Percentiles rank a stretch among this genome's conserved stretches.
phyloP scores from a whole-genome alignment of 1,140 invertebrate genomes.

The Carposina sasakii region DNA sequence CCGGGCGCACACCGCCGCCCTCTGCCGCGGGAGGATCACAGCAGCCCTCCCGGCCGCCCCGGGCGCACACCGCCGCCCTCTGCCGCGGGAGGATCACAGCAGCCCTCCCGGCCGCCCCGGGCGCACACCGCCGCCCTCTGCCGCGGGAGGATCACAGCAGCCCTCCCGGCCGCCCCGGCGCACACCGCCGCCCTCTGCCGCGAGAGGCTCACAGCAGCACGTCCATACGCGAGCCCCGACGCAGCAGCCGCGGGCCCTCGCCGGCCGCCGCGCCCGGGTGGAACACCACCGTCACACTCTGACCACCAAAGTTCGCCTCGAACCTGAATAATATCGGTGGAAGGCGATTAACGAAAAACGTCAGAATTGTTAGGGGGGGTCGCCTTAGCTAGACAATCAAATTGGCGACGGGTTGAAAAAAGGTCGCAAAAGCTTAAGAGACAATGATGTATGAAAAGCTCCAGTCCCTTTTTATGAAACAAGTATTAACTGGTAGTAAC shows the following conservation, averaged over 20 bases:
- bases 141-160: slow-evolving; percentile 76
- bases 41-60: background rate
- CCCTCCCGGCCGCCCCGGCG: slow-evolving; percentile 74
- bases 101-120: background rate
- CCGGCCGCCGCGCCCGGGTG: slow-evolving; percentile 81
- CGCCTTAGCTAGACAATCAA: no score
- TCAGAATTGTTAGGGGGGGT: no score
- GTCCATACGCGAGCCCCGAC: slow-evolving; percentile 86
- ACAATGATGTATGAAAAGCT: no score
- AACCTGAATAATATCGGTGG: slow-evolving; percentile 75
- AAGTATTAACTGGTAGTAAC: no score
- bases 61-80: background rate
- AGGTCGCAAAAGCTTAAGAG: no score
- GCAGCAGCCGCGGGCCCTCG: slow-evolving; percentile 78
- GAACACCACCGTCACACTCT: slow-evolving; percentile 84
- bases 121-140: background rate
- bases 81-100: background rate
- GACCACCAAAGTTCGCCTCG: slow-evolving; percentile 87
- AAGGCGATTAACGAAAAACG: no score
- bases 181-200: background rate
- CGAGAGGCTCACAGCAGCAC: slow-evolving; percentile 78
- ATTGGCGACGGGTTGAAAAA: no score
- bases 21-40: no score
- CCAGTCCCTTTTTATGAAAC: no score
- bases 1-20: no score